Evolutionary conservation across 2,113 vertebrate species (phyloP), one percentile per base, ranked within the genome.

Genomic region (Eurypyga helias): DNA sequence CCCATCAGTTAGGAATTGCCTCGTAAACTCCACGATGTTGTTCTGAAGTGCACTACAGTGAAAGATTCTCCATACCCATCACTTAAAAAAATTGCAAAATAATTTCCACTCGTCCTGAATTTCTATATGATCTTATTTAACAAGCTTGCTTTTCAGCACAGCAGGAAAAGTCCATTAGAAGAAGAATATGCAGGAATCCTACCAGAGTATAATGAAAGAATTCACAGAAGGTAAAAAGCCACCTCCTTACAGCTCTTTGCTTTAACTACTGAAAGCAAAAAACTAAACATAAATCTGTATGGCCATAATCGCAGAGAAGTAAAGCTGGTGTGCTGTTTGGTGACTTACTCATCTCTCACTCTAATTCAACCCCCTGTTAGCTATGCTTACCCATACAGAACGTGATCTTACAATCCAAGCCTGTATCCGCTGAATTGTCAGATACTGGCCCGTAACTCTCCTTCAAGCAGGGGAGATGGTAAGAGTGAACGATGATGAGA

Each of bases 51-150:
- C 13, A 11, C 48, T 51, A 11, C 4, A 60, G 26, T 25, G 24
- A 57, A 62, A 65, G 52, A 87, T 20, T 79, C 34, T 91, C 67
- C 36, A 18, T 38, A 41, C 7, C 7, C 19, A 69, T 46, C 78
- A 90, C 77, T 79, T 88, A 12, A 85, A 94, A 65, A 81, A 70
- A 64, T 6, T 36, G 33, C 55, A 70, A 67, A 93, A 66, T 49
- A 41, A 92, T 81, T 90, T 77, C 75, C 58, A 51, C 20, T 73
- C 65, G 33, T 66, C 43, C 66, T 65, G 28, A 58, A 41, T 60
- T 84, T 79, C 57, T 65, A 2, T 41, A 55, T 17, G 36, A 55
- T 92, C 18, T 75, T 65, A 70, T 73, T 94, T 83, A 90, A 76
- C 58, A 80, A 83, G 33, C 18, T 58, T 69, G 51, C 36, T 67